Evolutionary conservation across 2,797 vertebrate genomes (phyloP).

Genomic region (Scolopax bukidnonensis): DNA sequence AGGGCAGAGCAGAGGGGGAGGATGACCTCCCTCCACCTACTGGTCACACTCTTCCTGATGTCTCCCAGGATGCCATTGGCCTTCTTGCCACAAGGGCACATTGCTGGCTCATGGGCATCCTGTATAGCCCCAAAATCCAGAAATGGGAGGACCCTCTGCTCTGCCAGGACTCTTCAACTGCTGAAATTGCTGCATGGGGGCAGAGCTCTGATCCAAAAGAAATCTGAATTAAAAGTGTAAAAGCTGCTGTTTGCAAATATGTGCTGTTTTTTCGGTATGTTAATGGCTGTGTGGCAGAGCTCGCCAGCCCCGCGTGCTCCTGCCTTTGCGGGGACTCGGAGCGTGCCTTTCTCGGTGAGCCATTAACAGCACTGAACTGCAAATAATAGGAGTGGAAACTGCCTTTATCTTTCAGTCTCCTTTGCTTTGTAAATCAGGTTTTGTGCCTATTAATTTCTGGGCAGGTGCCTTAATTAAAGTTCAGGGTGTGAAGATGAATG

Average conservation of each 20-base stretch:
- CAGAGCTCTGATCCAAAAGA: background rate
- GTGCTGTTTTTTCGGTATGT: accelerated
- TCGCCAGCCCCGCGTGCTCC: background rate
- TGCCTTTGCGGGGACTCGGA: accelerated
- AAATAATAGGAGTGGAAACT: background rate
- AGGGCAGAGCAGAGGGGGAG: too few relatives aligned
- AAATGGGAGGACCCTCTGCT: background rate
- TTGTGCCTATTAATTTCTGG: conserved; percentile 41
- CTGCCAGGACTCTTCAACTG: background rate
- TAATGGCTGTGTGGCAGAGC: background rate
- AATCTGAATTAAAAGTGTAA: background rate
- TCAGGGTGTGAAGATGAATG: conserved; percentile 39
- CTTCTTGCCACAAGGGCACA: too few relatives aligned
- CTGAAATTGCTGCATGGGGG: background rate
- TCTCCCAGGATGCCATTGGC: too few relatives aligned
- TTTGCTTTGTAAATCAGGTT: conserved; percentile 54
- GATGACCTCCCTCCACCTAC: too few relatives aligned
- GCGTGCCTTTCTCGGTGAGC: accelerated
- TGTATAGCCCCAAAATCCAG: background rate
- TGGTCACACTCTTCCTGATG: too few relatives aligned
- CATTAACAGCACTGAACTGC: background rate
- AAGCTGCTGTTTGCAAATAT: background rate
- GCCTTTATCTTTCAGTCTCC: conserved; percentile 36
- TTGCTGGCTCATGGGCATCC: too few relatives aligned
- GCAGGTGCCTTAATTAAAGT: conserved; percentile 56